Conservation (phyloP, 2,888 invertebrate genomes). For the Frankliniella intonsa region DNA sequence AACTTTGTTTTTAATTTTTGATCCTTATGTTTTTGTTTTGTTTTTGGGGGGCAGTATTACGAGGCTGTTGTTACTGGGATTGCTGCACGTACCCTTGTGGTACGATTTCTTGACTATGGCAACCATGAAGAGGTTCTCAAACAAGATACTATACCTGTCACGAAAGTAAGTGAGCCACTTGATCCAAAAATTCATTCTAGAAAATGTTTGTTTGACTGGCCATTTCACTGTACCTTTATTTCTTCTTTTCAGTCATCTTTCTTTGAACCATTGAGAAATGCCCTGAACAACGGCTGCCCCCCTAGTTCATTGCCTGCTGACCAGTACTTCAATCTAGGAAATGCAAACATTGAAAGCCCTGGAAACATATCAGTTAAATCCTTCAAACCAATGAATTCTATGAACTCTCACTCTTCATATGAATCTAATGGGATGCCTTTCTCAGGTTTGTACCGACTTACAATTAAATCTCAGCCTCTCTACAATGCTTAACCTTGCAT, state of each 20-base stretch:
- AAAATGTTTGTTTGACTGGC: background rate
- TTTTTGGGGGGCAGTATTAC: conserved; percentile 59
- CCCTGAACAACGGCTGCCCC: background rate
- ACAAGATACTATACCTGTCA: conserved; percentile 69
- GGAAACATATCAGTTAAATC: background rate
- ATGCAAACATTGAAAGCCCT: background rate
- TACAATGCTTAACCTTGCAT: background rate
- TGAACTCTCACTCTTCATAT: conserved; percentile 29
- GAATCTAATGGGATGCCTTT: conserved; percentile 36
- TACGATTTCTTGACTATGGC: conserved; percentile 80
- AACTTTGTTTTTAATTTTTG: conserved; percentile 31
- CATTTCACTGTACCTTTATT: background rate
- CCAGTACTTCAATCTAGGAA: background rate
- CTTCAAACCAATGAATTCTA: background rate
- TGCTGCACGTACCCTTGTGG: conserved; percentile 78
- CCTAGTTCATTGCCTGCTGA: background rate
- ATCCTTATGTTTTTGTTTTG: background rate
- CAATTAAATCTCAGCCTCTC: background rate
- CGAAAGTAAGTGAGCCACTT: conserved; percentile 40
- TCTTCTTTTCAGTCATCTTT: background rate
- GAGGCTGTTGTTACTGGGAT: conserved; percentile 76
- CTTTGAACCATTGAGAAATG: background rate
- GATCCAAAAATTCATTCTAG: conserved; percentile 27
- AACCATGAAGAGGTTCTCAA: conserved; percentile 86
- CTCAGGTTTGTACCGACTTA: conserved; percentile 35